Base-by-base conservation (phyloP, 1,140 invertebrate genomes). In the Drosophila yakuba region DNA sequence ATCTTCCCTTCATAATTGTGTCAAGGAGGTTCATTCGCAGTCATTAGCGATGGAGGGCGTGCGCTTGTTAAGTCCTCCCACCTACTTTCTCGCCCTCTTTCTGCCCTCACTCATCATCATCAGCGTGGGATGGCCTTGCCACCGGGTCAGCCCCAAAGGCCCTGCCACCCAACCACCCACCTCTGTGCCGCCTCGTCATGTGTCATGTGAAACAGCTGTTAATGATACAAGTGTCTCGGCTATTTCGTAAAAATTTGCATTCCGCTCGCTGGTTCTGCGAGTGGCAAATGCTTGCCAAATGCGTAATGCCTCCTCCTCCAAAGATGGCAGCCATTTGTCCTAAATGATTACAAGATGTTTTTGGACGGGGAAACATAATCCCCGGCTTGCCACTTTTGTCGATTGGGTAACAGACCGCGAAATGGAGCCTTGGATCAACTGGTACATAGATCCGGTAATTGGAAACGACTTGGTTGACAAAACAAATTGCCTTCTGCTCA, bases 11-110 rank as follows among this genome's bases (percentile, higher is more conserved):
- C 66, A 62, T 86, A 86, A 86, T 86, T 86, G 82, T 86, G 82
- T 86, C 82, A 86, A 86, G 82, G 78, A 86, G 82, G 82, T 86
- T 86, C 82, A 86, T 86, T 86, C 82, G 64, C 79, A 78, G 82
- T 86, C 82, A 86, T 86, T 86, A 86, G 82, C 74, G 74, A 44
- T 58, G 66, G 52, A 56, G 61, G 64, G 64, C 54, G 80, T 76
- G 73, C 59, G 52, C 43, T 62, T 76, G 73, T 63, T 67, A 75
- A 79, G 55, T 72, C 71, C 51, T 48, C 62, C 48, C 43, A 51
- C 41, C 28, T 51, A 54, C 50, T 55, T 59, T 59, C 50, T 20
- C 43, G 12, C 62, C 17, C 17, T 17, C 17, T 17, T 17, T 17
- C 51, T 20, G 17, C 47, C n/a, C 32, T 45, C 58, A 25, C 39